phyloP scores from a whole-genome alignment of 2,888 invertebrate genomes.

The Rhingia campestris region DNA sequence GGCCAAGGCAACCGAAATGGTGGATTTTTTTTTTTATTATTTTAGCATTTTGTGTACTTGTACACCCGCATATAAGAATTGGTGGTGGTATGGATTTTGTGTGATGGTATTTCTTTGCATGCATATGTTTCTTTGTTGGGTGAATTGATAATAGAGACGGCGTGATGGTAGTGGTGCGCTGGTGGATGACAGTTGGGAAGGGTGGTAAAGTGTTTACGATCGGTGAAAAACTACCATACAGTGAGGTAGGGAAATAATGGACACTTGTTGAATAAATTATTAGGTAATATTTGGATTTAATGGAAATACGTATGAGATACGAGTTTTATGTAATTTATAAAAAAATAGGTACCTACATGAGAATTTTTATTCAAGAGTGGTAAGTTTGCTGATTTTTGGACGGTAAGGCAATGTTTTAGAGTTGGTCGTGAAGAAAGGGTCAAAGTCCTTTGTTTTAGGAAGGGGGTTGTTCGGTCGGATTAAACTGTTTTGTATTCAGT shows the following conservation, averaged over 20 bases:
- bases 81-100: constrained; percentile 20
- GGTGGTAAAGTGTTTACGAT: constrained; percentile 45
- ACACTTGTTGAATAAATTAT: background rate
- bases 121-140: constrained; percentile 45
- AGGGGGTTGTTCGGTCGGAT: no score
- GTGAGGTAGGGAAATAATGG: constrained; percentile 31
- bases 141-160: background rate
- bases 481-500: no score
- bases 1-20: constrained; percentile 47
- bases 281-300: no score
- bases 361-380: no score
- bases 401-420: no score
- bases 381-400: no score
- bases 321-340: background rate
- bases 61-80: constrained; percentile 50
- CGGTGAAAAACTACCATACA: constrained; percentile 51
- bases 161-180: background rate
- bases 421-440: no score
- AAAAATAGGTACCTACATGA: background rate
- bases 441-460: no score
- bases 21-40: constrained; percentile 52
- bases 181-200: constrained; percentile 60
- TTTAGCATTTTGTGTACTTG: constrained; percentile 11
- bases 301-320: no score
- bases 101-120: constrained; percentile 39